Conservation (phyloP, 2,113 vertebrate genomes). For the Heterochromis multidens region DNA sequence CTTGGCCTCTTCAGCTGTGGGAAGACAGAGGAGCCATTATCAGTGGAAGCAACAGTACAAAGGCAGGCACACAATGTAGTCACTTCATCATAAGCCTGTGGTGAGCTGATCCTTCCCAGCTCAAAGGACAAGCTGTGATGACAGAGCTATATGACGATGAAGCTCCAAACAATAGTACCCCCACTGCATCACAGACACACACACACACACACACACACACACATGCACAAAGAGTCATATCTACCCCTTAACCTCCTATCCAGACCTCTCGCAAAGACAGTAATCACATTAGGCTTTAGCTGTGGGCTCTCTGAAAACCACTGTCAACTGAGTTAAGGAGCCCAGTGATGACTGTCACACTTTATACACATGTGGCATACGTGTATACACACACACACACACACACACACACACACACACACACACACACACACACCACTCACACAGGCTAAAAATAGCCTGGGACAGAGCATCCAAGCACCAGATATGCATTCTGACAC, state of each 20-base stretch:
- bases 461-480: slow-evolving; percentile 1
- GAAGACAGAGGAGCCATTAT: slow-evolving; percentile 59
- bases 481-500: slow-evolving; percentile 32
- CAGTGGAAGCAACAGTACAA: slow-evolving; percentile 28
- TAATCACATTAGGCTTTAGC: slow-evolving; percentile 71
- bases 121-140: slow-evolving; percentile 58
- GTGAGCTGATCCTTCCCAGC: slow-evolving; percentile 59
- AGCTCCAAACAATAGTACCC: slow-evolving; percentile 14
- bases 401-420: background rate
- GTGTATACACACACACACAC: background rate
- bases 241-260: slow-evolving; percentile 51
- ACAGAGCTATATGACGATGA: slow-evolving; percentile 35
- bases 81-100: slow-evolving; percentile 52
- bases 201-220: background rate
- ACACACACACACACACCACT: background rate
- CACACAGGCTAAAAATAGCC: slow-evolving; percentile 36
- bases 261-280: slow-evolving; percentile 60
- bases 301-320: slow-evolving; percentile 57
- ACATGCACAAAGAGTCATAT: slow-evolving; percentile 12
- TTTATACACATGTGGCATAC: slow-evolving; percentile 4
- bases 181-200: background rate
- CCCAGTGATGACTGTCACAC: slow-evolving; percentile 56
- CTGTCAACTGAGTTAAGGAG: slow-evolving; percentile 49
- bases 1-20: slow-evolving; percentile 82
- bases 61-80: slow-evolving; percentile 28